Conservation (phyloP, 2,797 vertebrate species). For the Smutsia gigantea region DNA sequence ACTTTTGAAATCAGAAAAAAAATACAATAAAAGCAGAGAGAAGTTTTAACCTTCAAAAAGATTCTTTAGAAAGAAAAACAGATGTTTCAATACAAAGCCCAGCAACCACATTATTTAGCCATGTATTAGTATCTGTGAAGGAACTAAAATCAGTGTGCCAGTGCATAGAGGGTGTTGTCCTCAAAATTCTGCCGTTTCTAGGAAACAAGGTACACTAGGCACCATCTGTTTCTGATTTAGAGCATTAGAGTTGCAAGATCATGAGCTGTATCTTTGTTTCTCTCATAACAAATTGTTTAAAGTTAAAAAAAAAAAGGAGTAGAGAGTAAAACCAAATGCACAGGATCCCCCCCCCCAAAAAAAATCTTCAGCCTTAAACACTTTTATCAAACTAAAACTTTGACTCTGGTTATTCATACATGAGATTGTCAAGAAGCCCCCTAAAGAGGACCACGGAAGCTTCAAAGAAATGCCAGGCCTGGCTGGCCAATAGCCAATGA, state of each 20-base stretch:
- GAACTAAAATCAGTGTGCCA: constrained; percentile 62
- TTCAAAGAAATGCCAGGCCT: not conserved
- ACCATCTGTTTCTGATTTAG: constrained; percentile 77
- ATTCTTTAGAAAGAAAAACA: constrained; percentile 18
- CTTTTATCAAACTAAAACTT: not conserved
- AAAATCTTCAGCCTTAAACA: not conserved
- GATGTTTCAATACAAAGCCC: not conserved
- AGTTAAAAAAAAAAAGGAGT: constrained; percentile 39
- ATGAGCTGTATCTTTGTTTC: constrained; percentile 54
- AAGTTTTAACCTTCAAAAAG: constrained; percentile 28
- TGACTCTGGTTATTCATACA: not conserved
- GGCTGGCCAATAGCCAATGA: not conserved
- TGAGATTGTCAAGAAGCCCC: not conserved
- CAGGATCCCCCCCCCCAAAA: constrained; percentile 45
- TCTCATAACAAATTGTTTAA: constrained; percentile 73
- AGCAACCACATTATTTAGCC: not conserved
- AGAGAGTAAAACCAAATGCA: constrained; percentile 49
- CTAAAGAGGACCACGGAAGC: not conserved
- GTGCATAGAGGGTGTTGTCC: constrained; percentile 33
- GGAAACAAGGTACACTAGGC: constrained; percentile 73
- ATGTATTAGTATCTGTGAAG: not conserved
- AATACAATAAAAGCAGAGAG: not conserved
- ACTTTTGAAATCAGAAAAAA: constrained; percentile 40
- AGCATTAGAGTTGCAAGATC: constrained; percentile 49
- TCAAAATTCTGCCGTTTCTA: constrained; percentile 71